A percentile compares a stretch with the other conserved stretches of the same genome.
phyloP scores from a whole-genome alignment of 2,888 invertebrate species.

The Eulithis testata region DNA sequence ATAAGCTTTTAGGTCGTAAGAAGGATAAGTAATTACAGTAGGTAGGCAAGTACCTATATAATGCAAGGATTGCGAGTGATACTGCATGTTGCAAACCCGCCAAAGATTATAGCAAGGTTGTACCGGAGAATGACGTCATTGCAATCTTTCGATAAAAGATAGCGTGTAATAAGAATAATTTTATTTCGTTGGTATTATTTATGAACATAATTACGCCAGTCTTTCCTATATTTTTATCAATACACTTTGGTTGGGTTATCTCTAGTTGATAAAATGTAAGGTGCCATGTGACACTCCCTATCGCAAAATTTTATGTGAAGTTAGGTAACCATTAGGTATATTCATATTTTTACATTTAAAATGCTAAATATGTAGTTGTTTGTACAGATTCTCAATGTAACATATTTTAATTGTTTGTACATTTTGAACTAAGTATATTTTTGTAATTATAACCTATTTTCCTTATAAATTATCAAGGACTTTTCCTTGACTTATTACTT shows the following conservation, averaged over 20 bases:
- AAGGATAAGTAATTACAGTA: conserved; percentile 61
- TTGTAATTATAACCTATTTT: conserved; percentile 25
- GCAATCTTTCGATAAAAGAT: conserved; percentile 66
- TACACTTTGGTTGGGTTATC: conserved; percentile 80
- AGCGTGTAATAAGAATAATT: conserved; percentile 46
- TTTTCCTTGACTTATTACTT: conserved; percentile 28
- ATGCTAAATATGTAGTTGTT: conserved; percentile 12
- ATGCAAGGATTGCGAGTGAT: conserved; percentile 47
- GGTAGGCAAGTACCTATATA: conserved; percentile 35
- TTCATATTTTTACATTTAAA: conserved; percentile 25
- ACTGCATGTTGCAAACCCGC: conserved; percentile 64
- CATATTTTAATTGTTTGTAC: conserved; percentile 22
- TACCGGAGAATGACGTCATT: conserved; percentile 68
- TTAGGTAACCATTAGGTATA: conserved; percentile 40
- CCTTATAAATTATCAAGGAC: conserved; percentile 21
- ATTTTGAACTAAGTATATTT: conserved; percentile 26
- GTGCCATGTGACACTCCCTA: conserved; percentile 81
- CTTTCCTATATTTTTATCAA: conserved; percentile 75
- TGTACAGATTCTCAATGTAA: conserved; percentile 27
- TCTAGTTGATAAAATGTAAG: conserved; percentile 69
- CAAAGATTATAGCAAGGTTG: conserved; percentile 75
- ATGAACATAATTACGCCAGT: conserved; percentile 70
- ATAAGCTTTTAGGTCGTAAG: conserved; percentile 77
- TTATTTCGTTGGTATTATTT: conserved; percentile 54
- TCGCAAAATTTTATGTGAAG: conserved; percentile 65